These are phyloP conservation scores for Drosophila tripunctata DNA, from an alignment of 2,888 invertebrate species.

Conservation along the genomic window DNA sequence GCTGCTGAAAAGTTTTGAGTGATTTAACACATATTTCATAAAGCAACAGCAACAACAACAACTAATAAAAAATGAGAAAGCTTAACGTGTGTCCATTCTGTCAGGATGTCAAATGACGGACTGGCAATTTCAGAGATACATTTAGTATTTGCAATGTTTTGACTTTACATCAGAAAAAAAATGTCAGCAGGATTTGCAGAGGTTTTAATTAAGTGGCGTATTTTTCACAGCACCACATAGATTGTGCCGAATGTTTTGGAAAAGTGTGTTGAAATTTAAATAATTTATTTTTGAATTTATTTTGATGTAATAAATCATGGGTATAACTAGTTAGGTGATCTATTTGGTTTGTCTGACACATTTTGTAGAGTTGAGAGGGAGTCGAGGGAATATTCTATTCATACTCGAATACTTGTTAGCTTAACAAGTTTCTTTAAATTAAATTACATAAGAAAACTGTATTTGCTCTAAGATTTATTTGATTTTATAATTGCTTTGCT, in stretches of 20 bases:
- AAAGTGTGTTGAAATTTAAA: no score
- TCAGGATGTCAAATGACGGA: background rate
- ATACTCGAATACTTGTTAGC: no score
- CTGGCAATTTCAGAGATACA: background rate
- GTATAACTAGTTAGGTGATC: no score
- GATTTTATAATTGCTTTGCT: background rate
- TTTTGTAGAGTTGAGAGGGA: no score
- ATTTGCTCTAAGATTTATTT: background rate
- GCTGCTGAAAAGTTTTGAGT: slow-evolving; percentile 25
- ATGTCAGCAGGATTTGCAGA: background rate
- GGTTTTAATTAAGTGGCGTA: background rate
- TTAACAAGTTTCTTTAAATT: no score
- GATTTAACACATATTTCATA: slow-evolving; percentile 23
- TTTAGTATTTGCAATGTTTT: background rate
- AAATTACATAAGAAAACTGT: no score
- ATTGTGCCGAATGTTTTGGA: no score
- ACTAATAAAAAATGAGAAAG: slow-evolving; percentile 14
- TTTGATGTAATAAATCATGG: no score
- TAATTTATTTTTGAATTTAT: background rate
- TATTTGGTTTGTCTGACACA: no score
- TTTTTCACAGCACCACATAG: background rate
- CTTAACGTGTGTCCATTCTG: slow-evolving; percentile 2
- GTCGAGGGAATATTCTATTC: no score
- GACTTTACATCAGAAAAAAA: background rate
- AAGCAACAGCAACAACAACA: slow-evolving; percentile 6